Base-by-base conservation (phyloP, 1,140 invertebrate species). In the Euura saliciscinereae region DNA sequence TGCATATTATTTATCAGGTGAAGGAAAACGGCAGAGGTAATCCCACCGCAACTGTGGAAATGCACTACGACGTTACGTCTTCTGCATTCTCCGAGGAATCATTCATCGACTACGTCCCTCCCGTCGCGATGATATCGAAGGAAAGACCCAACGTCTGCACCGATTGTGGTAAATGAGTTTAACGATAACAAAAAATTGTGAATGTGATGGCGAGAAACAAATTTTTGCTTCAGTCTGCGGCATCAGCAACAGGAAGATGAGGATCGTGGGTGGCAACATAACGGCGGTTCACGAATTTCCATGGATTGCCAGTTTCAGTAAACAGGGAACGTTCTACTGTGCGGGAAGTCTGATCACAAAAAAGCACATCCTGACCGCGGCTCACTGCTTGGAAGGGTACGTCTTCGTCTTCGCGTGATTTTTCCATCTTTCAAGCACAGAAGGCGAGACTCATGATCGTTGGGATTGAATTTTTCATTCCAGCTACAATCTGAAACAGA, bases 231-330 rank as follows among this genome's bases (percentile, higher is more conserved):
- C 78, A 94, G 93, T 90, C 76, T 95, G 94, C 75, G 94, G 94
- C 0, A 82, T 92, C 3, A 89, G 90, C 0, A 90, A 90, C 72
- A 88, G 92, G 13, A 86, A 91, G 66, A 89, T 90, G 28, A 88
- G 92, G 74, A 94, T 95, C 59, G 92, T 95, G 0, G 94, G 94
- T 8, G 94, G 94, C 0, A 87, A 90, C 65, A 88, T 91, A 71
- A 92, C 93, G 2, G 89, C 89, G 72, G 85, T 91, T 8, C 89
- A 92, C 76, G 92, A 95, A 80, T 94, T 93, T 79, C 93, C 94
- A 0, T 95, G 94, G 94, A 90, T 94, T 78, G 92, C 90, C 2
- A 91, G 90, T 44, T 84, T 96, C 13, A 86, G 89, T 71, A 91
- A 92, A 79, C 87, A 89, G 65, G 91, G 91, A 2, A 87, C 90